These are phyloP conservation scores for Clostera curtula DNA, from an alignment of 2,888 invertebrate species.

Conservation along the genomic window DNA sequence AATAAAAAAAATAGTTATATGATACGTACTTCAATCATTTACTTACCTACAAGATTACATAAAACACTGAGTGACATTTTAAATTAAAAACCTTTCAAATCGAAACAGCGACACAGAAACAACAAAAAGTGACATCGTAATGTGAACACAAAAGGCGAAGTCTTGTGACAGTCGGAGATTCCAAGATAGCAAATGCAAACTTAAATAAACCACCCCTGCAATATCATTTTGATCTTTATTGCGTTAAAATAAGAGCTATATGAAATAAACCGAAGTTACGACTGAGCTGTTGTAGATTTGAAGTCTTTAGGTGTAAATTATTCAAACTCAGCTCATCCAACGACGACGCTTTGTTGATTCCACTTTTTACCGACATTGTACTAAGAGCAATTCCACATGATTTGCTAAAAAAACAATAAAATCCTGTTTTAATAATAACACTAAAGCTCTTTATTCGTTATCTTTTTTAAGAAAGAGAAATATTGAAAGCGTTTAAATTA, in stretches of 20 bases:
- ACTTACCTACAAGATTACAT: too few relatives aligned
- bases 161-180: conserved; percentile 47
- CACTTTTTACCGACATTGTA: too few relatives aligned
- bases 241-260: background rate
- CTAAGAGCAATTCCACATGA: too few relatives aligned
- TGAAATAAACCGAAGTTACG: conserved; percentile 7
- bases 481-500: too few relatives aligned
- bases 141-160: conserved; percentile 48
- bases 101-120: conserved; percentile 38
- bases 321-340: conserved; percentile 60
- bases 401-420: too few relatives aligned
- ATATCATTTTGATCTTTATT: conserved; percentile 20
- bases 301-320: conserved; percentile 69
- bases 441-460: too few relatives aligned
- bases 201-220: conserved; percentile 9
- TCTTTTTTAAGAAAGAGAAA: too few relatives aligned
- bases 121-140: conserved; percentile 51
- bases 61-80: too few relatives aligned
- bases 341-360: conserved; percentile 45
- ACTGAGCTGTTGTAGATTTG: conserved; percentile 39
- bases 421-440: too few relatives aligned
- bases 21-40: too few relatives aligned
- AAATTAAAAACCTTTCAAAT: conserved; percentile 39
- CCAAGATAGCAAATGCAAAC: conserved; percentile 37
- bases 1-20: too few relatives aligned